These are phyloP conservation scores for Channa argus DNA, from an alignment of 2,113 vertebrate species.

Conservation along the genomic window DNA sequence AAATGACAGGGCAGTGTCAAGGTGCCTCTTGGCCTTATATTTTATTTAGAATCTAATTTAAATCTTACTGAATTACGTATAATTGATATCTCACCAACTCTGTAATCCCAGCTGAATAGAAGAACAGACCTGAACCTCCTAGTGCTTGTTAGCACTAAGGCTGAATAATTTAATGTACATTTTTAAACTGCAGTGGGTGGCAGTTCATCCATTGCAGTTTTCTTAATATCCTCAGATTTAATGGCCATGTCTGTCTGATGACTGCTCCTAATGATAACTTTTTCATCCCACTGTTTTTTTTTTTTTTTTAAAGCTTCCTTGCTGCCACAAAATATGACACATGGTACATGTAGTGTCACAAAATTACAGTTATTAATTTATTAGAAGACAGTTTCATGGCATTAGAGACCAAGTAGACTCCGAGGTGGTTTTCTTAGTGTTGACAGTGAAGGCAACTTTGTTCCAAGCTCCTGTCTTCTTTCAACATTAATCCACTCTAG, in stretches of 20 bases:
- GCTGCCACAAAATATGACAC: slow-evolving; percentile 10
- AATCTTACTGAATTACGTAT: slow-evolving; percentile 58
- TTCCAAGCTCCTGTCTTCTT: background rate
- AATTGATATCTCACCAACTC: slow-evolving; percentile 65
- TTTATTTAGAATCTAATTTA: slow-evolving; percentile 76
- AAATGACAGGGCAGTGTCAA: slow-evolving; percentile 49
- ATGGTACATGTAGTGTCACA: slow-evolving; percentile 25
- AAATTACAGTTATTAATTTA: slow-evolving; percentile 40
- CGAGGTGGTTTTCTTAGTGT: background rate
- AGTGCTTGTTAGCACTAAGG: slow-evolving; percentile 50
- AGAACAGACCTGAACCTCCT: slow-evolving; percentile 54
- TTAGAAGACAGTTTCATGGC: slow-evolving; percentile 11
- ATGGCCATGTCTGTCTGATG: slow-evolving; percentile 60
- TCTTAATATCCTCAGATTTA: slow-evolving; percentile 67
- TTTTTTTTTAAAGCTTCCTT: background rate
- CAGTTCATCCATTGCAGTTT: slow-evolving; percentile 48
- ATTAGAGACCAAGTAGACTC: background rate
- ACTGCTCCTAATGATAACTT: slow-evolving; percentile 54
- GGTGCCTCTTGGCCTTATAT: slow-evolving; percentile 66
- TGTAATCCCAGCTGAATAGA: slow-evolving; percentile 53
- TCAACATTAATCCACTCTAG: background rate
- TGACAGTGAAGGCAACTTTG: background rate
- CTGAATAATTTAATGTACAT: slow-evolving; percentile 72
- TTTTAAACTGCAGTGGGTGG: slow-evolving; percentile 37
- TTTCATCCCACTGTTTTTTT: slow-evolving; percentile 30